A percentile compares a stretch with the other conserved stretches of the same genome.
Conservation (phyloP, 2,888 invertebrate species). For the Merodon equestris region DNA sequence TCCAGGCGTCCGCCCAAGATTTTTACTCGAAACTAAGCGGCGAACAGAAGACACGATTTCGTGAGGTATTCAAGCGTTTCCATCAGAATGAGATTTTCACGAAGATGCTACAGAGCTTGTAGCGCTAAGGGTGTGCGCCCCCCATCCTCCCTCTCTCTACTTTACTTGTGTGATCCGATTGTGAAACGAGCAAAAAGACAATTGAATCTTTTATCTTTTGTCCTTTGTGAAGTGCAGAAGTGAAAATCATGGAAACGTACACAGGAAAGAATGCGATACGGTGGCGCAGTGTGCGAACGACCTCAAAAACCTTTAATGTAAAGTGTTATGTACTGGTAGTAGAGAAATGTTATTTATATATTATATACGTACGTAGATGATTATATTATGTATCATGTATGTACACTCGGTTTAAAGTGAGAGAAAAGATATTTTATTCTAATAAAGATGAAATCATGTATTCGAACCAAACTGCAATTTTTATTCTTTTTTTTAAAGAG, state of each 20-base stretch:
- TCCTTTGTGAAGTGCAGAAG: conserved; percentile 4
- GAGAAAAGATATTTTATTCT: conserved; percentile 57
- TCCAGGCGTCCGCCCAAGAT: conserved; percentile 79
- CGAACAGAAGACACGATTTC: conserved; percentile 77
- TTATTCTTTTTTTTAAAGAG: conserved; percentile 11
- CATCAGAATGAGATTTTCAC: conserved; percentile 75
- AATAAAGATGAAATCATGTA: conserved; percentile 42
- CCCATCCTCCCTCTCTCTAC: too few species aligned
- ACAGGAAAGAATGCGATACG: too few species aligned
- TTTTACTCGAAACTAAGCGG: conserved; percentile 78
- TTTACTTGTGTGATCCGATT: conserved; percentile 14
- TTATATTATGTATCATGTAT: neutral
- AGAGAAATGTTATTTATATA: conserved; percentile 49
- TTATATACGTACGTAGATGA: conserved; percentile 20
- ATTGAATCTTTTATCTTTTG: conserved; percentile 33
- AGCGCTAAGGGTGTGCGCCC: conserved; percentile 58
- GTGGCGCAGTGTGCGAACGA: too few species aligned
- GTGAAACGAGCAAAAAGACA: conserved; percentile 52
- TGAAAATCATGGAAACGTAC: too few species aligned
- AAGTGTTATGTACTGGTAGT: conserved; percentile 24
- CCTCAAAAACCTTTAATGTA: conserved; percentile 9
- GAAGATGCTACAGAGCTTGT: conserved; percentile 75
- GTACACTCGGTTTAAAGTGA: conserved; percentile 10
- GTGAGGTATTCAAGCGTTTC: conserved; percentile 76
- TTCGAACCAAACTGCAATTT: conserved; percentile 13